phyloP scores from a whole-genome alignment of 2,888 invertebrate species.

The Cyaniris semiargus region DNA sequence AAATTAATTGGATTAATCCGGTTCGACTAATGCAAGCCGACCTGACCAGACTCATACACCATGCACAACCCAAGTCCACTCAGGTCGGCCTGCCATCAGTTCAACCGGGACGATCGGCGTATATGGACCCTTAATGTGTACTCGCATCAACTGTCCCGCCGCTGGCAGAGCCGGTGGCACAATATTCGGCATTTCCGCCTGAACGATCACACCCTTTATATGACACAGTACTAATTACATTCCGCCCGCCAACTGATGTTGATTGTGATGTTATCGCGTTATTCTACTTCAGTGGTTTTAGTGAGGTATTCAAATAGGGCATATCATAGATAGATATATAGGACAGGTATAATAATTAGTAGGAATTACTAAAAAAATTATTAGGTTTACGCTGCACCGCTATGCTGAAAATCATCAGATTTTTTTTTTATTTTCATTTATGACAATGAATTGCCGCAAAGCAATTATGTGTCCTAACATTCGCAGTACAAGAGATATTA shows the following conservation, averaged over 20 bases:
- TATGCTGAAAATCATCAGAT: too few species aligned
- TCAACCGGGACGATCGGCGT: not conserved
- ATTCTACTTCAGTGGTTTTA: slow-evolving; percentile 39
- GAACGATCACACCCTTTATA: slow-evolving; percentile 42
- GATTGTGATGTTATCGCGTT: not conserved
- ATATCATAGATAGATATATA: not conserved
- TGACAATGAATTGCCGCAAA: too few species aligned
- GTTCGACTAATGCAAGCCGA: too few species aligned
- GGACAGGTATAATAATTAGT: too few species aligned
- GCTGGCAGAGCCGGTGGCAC: slow-evolving; percentile 14
- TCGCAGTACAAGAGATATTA: too few species aligned
- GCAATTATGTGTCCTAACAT: too few species aligned
- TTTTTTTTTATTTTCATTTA: too few species aligned
- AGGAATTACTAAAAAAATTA: too few species aligned
- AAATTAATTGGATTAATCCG: too few species aligned
- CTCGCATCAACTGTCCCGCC: not conserved
- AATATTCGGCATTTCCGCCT: slow-evolving; percentile 18
- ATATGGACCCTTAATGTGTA: not conserved
- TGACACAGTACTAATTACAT: slow-evolving; percentile 73
- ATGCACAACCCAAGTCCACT: too few species aligned
- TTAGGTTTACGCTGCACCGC: too few species aligned
- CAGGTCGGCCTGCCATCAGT: not conserved
- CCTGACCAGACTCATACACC: too few species aligned
- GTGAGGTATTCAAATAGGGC: slow-evolving; percentile 63
- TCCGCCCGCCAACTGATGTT: slow-evolving; percentile 37